A percentile compares a stretch with the other conserved stretches of the same genome.
Evolutionary conservation across 2,113 vertebrate species (phyloP).

Genomic region (Helogale parvula): DNA sequence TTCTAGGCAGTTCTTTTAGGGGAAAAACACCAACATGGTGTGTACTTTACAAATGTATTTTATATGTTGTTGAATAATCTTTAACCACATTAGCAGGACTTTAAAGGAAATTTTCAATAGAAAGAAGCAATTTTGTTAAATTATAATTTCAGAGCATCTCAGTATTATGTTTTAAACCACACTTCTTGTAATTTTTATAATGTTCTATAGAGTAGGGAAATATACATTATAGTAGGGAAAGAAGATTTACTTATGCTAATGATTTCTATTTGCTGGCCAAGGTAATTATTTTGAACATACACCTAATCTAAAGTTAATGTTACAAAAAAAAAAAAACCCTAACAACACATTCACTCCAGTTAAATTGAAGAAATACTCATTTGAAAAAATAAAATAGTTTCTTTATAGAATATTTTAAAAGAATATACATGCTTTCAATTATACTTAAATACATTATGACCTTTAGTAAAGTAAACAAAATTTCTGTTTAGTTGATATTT

Average conservation of each 20-base stretch:
- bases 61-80: neutral
- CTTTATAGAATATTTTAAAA: neutral
- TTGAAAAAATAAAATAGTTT: neutral
- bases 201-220: neutral
- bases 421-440: neutral
- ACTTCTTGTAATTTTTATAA: neutral
- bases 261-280: neutral
- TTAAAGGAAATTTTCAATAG: neutral
- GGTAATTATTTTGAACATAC: neutral
- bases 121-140: neutral
- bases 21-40: neutral
- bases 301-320: neutral
- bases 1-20: neutral
- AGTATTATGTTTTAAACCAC: neutral
- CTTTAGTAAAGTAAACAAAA: neutral
- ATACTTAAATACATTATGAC: neutral
- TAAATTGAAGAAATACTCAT: neutral
- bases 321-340: neutral
- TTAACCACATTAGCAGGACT: neutral
- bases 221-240: neutral
- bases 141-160: neutral
- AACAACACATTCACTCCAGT: neutral
- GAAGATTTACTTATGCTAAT: neutral
- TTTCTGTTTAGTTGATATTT: constrained; percentile 29
- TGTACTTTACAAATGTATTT: neutral